A percentile compares a stretch with the other conserved stretches of the same genome.
phyloP scores from a whole-genome alignment of 23 tunicate genomes.

The Diplosoma virens region DNA sequence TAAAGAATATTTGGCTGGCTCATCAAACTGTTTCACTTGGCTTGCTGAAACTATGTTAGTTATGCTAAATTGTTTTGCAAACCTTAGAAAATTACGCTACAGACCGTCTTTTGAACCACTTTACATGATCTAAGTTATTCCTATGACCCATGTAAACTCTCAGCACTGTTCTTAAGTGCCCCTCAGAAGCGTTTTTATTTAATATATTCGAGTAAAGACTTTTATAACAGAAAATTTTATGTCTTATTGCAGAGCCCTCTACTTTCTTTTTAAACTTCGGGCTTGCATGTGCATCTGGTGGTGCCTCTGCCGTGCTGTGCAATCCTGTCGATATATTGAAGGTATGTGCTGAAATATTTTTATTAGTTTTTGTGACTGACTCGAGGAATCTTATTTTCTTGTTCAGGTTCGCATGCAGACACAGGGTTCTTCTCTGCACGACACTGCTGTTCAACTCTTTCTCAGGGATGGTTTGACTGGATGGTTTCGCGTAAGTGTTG shows the following conservation, averaged over 20 bases:
- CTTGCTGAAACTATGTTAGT: no score
- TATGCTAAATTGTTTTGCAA: no score
- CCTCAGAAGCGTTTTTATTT: no score
- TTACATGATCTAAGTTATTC: no score
- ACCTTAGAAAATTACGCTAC: no score
- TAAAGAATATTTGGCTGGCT: no score
- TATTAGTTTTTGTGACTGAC: not conserved
- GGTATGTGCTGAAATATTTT: conserved; percentile 17
- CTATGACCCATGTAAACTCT: no score
- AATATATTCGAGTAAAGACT: no score
- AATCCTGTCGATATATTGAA: conserved; percentile 73
- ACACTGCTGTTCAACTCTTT: conserved; percentile 24
- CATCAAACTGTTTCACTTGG: no score
- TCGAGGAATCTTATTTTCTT: not conserved
- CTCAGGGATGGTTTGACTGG: conserved; percentile 50
- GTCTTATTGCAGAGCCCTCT: conserved; percentile 12
- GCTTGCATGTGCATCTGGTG: conserved; percentile 54
- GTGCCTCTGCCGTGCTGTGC: conserved; percentile 50
- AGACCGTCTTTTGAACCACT: no score
- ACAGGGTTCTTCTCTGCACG: conserved; percentile 32
- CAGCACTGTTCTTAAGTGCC: no score
- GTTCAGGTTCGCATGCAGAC: conserved; percentile 75
- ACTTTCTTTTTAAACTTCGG: conserved; percentile 15
- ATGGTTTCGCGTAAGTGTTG: conserved; percentile 58
- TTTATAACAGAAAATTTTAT: no score